phyloP scores from a whole-genome alignment of 2,888 invertebrate species.

The Parnassius orleans region DNA sequence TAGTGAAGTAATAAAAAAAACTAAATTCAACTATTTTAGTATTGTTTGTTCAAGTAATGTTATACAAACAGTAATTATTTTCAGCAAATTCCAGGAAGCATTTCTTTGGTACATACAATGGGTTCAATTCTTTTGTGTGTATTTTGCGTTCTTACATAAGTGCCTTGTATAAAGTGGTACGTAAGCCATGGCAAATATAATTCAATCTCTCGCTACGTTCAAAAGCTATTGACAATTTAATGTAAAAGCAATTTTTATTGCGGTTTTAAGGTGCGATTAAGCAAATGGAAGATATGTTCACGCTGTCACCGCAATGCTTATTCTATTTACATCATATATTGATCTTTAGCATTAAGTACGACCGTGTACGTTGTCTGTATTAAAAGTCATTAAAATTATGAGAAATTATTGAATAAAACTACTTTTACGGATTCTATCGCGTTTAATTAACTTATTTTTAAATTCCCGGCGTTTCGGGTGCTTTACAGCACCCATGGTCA shows the following conservation, averaged over 20 bases:
- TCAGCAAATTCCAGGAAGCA: background rate
- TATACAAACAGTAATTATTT: constrained; percentile 10
- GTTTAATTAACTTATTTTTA: too few relatives aligned
- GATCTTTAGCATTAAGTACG: too few relatives aligned
- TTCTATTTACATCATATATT: too few relatives aligned
- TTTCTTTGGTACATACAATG: background rate
- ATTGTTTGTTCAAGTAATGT: constrained; percentile 11
- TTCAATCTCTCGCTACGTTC: constrained; percentile 9
- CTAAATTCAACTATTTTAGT: background rate
- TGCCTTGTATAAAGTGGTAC: constrained; percentile 6
- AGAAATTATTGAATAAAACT: too few relatives aligned
- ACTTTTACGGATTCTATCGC: too few relatives aligned
- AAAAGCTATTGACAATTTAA: constrained; percentile 8
- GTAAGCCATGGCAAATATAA: constrained; percentile 5
- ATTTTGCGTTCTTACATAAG: constrained; percentile 6
- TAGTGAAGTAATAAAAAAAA: background rate
- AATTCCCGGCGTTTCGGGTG: too few relatives aligned
- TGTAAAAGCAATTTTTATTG: background rate
- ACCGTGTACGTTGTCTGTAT: too few relatives aligned
- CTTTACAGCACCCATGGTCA: too few relatives aligned
- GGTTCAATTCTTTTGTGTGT: background rate
- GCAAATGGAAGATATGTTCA: too few relatives aligned
- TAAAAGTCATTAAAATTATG: background rate
- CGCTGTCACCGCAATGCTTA: too few relatives aligned
- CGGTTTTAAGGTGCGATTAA: too few relatives aligned